Base-by-base conservation (phyloP, 2,113 vertebrate species). In the Aythya baeri region DNA sequence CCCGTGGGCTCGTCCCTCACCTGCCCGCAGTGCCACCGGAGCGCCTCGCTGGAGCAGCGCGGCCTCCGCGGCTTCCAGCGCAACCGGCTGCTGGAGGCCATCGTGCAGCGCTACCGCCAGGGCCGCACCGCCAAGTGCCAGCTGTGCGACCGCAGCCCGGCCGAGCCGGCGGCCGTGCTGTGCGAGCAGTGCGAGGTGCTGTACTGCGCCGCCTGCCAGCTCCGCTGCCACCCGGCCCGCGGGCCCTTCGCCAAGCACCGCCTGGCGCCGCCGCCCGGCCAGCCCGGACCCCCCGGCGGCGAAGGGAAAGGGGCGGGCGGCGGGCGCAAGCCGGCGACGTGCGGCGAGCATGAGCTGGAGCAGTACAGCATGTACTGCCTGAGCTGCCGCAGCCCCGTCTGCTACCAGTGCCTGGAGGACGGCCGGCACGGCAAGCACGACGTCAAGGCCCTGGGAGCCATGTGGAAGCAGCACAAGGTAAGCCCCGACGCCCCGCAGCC, bases 391-490 rank as follows among this genome's bases (percentile, higher is more conserved):
- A 95, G 94, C 70, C 99, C 99, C 2, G 99, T 99, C 80, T 99
- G 99, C 86, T 98, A 97, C 91, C 98, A 98, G 97, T 99, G 99
- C 95, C 96, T 99, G 96, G 99, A 99, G 93, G 99, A 99, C 54
- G 99, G 99, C 50, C 98, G 98, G 79, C 99, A 99, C 94, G 76
- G 92, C 87, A 98, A 99, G 77, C 99, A 99, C 94, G 99, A 99
- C 63, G 98, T 99, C 70, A 99, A 98, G 92, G 98, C 99, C 3
- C 97, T 99, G 95, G 98, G 99, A 1, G 98, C 98, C 92, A 97
- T 99, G 98, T 99, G 99, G 99, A 99, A 99, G 91, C 99, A 99
- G 78, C 99, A 99, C 98, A 99, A 99, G 98, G 99, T 99, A 97
- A 97, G 98, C 17, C 17, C 16, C 46, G 50, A 11, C 8, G 34